A percentile compares a stretch with the other conserved stretches of the same genome.
These are phyloP conservation scores for Selene dorsalis DNA, from an alignment of 2,797 vertebrate species.

Conservation along the genomic window DNA sequence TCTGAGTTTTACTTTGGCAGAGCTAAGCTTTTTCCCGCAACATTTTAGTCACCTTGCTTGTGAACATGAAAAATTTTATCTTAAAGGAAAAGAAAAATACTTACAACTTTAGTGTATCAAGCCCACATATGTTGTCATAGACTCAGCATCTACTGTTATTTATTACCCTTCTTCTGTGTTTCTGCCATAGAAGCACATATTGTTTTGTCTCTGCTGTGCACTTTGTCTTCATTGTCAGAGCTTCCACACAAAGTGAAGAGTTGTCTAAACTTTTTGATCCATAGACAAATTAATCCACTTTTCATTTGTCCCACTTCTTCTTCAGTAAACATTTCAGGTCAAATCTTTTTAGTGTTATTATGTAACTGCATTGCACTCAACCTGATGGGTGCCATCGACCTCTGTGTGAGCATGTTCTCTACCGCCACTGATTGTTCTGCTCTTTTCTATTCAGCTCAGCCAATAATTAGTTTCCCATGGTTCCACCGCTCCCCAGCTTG, in stretches of 20 bases:
- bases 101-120: neutral
- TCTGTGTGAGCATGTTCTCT: constrained; percentile 27
- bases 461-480: constrained; percentile 71
- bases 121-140: neutral
- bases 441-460: constrained; percentile 51
- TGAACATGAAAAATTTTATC: constrained; percentile 11
- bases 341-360: constrained; percentile 41
- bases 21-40: constrained; percentile 3
- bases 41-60: constrained; percentile 20
- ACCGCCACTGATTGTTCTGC: constrained; percentile 47
- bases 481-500: constrained; percentile 14
- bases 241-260: neutral
- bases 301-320: constrained; percentile 23
- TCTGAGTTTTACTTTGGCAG: constrained; percentile 22
- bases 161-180: neutral
- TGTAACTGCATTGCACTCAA: constrained; percentile 48
- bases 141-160: neutral
- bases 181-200: constrained; percentile 49
- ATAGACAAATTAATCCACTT: constrained; percentile 15
- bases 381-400: constrained; percentile 49
- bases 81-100: neutral
- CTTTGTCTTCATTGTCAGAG: neutral
- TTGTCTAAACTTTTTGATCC: constrained; percentile 17
- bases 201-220: neutral
- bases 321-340: constrained; percentile 12